phyloP scores from a whole-genome alignment of 2,888 invertebrate species.

The Proisotoma minuta region DNA sequence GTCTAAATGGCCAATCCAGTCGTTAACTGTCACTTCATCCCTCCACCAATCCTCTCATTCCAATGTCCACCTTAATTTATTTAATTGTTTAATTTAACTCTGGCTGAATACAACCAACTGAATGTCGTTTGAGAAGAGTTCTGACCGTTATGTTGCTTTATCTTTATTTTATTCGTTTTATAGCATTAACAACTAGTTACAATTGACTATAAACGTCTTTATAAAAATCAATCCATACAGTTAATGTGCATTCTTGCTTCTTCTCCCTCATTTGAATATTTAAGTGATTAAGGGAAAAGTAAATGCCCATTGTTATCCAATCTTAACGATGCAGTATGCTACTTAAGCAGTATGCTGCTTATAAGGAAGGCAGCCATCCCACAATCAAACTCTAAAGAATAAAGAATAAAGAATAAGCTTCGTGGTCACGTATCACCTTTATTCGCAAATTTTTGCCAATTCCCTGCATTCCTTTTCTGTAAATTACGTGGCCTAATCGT shows the following conservation, averaged over 20 bases:
- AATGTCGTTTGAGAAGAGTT: background rate
- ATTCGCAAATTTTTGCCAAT: too few relatives aligned
- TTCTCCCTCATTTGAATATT: background rate
- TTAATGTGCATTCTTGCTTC: background rate
- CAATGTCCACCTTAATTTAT: background rate
- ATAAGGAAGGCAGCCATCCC: too few relatives aligned
- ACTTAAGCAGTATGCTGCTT: too few relatives aligned
- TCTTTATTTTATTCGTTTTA: background rate
- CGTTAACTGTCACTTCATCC: background rate
- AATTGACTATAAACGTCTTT: background rate
- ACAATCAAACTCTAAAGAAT: too few relatives aligned
- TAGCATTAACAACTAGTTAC: background rate
- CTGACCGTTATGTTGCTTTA: background rate
- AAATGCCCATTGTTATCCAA: background rate
- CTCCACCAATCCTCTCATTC: background rate
- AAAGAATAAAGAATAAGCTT: too few relatives aligned
- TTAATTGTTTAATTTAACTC: background rate
- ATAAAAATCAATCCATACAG: too few relatives aligned
- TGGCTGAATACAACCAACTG: background rate
- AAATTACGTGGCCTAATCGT: too few relatives aligned
- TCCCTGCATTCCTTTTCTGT: too few relatives aligned
- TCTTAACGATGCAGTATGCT: too few relatives aligned
- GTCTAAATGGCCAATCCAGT: background rate
- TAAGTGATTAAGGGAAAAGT: too few relatives aligned
- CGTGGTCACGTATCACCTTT: too few relatives aligned